Evolutionary conservation across 2,888 invertebrate species (phyloP), one percentile per base, ranked within the genome.

Genomic region (Spilarctia lutea): DNA sequence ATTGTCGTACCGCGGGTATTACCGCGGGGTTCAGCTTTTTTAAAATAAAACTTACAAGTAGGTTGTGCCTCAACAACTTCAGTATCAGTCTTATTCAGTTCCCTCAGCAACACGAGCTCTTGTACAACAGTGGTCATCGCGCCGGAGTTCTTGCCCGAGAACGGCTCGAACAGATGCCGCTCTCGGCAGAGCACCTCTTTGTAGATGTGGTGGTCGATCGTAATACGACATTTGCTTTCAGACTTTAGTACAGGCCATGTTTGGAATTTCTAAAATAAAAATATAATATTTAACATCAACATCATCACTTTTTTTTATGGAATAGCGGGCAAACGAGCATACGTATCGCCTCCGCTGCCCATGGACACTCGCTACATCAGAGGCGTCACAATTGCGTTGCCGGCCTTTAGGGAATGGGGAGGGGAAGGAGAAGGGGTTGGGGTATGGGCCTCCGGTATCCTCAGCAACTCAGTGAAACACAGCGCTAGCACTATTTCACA

Each of bases 151-250:
- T 96, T 96, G 75, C 97, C 97, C 0, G 98, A 98, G 87, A 98
- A 97, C 0, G 98, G 98, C 84, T 97, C 97, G 77, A 98, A 96
- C 56, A 97, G 93, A 88, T 98, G 98, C 0, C 96, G 94, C 89
- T 98, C 98, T 52, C 95, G 94, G 87, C 98, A 98, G 35, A 90
- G 96, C 3, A 98, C 97, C 20, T 96, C 94, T 65, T 97, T 97
- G 91, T 98, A 98, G 13, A 98, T 95, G 85, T 97, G 96, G 82
- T 98, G 97, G 92, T 98, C 98, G 27, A 98, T 96, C 0, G 97
- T 96, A 60, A 98, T 95, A 81, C 97, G 89, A 84, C 98, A 98
- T 85, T 97, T 96, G 89, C 97, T 97, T 56, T 96, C 94, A 0
- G 98, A 98, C 83, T 97, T 97, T 27, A 98, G 90, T 0, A 98